Evolutionary conservation across 2,797 vertebrate species (phyloP).

Genomic region (Fringilla coelebs): DNA sequence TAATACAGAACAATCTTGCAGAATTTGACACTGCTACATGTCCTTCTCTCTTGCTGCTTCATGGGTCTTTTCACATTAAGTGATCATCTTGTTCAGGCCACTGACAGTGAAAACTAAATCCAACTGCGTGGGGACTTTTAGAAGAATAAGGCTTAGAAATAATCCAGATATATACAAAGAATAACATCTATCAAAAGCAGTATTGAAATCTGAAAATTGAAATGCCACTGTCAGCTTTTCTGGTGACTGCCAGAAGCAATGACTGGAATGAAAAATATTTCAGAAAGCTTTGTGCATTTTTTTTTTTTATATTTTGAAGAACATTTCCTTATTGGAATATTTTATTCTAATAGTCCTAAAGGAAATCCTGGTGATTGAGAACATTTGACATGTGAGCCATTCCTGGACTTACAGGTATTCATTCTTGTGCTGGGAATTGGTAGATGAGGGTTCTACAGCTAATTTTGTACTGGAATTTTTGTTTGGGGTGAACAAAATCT

Average conservation of each 20-base stretch:
- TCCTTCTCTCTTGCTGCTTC: conserved; percentile 26
- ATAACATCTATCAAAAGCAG: conserved; percentile 35
- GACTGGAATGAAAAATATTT: conserved; percentile 26
- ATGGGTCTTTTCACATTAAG: conserved; percentile 23
- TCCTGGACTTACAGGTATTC: not conserved
- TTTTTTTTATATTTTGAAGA: not conserved
- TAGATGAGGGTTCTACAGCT: not conserved
- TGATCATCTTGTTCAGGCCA: conserved; percentile 27
- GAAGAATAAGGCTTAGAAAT: conserved; percentile 44
- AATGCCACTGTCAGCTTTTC: conserved; percentile 27
- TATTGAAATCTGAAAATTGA: conserved; percentile 50
- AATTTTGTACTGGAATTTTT: not conserved
- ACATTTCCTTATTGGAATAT: not conserved
- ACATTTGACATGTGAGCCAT: not conserved
- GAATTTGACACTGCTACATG: conserved; percentile 28
- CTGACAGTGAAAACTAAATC: conserved; percentile 60
- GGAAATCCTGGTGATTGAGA: not conserved
- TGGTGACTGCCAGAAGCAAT: conserved; percentile 27
- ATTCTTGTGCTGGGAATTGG: not conserved
- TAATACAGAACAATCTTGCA: not conserved
- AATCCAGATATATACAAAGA: conserved; percentile 34
- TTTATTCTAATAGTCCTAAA: conserved; percentile 13
- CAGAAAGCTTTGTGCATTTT: not conserved
- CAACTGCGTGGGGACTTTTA: conserved; percentile 23
- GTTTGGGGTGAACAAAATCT: not conserved